Evolutionary conservation across 30 jellyfish, hydroid and myxozoan genomes (phyloP).

Genomic region (Aurelia sp.): DNA sequence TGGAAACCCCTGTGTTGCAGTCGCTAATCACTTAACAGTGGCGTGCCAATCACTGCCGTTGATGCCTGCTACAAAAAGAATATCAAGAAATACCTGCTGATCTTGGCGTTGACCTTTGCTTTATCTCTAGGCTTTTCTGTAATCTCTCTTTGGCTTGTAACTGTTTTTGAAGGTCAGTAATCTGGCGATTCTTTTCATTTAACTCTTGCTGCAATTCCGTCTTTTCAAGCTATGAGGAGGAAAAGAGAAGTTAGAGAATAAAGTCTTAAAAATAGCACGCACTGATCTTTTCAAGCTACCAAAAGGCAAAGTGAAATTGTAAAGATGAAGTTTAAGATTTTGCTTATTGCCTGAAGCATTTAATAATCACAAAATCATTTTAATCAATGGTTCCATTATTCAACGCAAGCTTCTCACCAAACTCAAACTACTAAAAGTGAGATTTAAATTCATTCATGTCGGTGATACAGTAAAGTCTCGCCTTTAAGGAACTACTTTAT

Average conservation of each 20-base stretch:
- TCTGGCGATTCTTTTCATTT: conserved; percentile 8
- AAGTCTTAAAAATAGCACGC: neutral
- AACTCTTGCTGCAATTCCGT: conserved; percentile 35
- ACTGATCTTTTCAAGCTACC: conserved; percentile 40
- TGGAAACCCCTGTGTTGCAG: no score
- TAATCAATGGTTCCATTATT: no score
- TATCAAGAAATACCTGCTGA: conserved; percentile 30
- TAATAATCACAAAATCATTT: no score
- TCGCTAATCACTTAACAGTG: no score
- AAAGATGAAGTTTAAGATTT: no score
- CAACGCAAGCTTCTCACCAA: no score
- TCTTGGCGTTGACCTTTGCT: conserved; percentile 32
- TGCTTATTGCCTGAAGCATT: no score
- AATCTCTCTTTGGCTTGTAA: conserved; percentile 56
- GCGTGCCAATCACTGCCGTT: no score
- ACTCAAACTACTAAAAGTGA: no score
- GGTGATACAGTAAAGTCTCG: no score
- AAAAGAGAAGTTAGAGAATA: neutral
- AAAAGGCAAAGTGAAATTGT: neutral
- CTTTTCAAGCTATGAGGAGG: conserved; percentile 37
- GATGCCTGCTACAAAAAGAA: neutral
- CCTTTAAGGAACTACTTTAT: no score
- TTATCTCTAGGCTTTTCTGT: conserved; percentile 12
- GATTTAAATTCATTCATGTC: no score
- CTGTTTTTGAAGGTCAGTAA: conserved; percentile 30